Base-by-base conservation (phyloP, 2,888 invertebrate species). In the Acronicta leporina region DNA sequence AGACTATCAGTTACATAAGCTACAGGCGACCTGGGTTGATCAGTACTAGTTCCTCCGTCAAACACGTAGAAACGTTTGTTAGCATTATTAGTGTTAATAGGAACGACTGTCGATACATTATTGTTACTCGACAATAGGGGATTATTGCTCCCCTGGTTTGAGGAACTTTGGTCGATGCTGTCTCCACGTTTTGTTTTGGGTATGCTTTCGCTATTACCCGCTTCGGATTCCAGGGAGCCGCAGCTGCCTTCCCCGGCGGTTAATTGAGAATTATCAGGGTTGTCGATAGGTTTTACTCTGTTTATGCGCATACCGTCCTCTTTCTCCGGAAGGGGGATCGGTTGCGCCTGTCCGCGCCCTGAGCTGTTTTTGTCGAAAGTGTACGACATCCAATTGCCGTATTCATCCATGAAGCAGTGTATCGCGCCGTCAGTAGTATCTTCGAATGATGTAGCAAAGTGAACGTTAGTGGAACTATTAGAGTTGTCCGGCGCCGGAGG, bases 391-490 rank as follows among this genome's bases (percentile, higher is more conserved):
- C 98, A 98, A 80, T 97, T 97, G 43, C 97, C 98, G 78, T 96
- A 96, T 83, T 98, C 98, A 81, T 98, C 98, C 87, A 97, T 96
- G 81, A 97, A 98, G 85, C 97, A 97, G 87, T 98, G 98, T 42
- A 97, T 96, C 1, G 98, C 97, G 11, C 97, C 98, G 78, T 98
- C 97, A 2, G 95, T 95, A 0, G 97, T 97, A 81, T 98, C 98
- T 58, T 97, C 97, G 80, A 97, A 97, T 27, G 96, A 97, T 25
- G 96, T 96, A 5, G 98, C 98, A 57, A 97, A 95, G 82, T 98
- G 97, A 20, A 92, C 93, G 52, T 79, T 90, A 9, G 79, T 87
- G 0, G 91, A 83, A 64, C 86, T 91, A 53, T 77, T 88, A 0
- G 87, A 73, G 56, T 83, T 87, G 13, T 92, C 94, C 11, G 81